Percentiles rank a stretch among this genome's conserved stretches.
Evolutionary conservation across 2,888 invertebrate species (phyloP).

Genomic region (Eilema caniola): DNA sequence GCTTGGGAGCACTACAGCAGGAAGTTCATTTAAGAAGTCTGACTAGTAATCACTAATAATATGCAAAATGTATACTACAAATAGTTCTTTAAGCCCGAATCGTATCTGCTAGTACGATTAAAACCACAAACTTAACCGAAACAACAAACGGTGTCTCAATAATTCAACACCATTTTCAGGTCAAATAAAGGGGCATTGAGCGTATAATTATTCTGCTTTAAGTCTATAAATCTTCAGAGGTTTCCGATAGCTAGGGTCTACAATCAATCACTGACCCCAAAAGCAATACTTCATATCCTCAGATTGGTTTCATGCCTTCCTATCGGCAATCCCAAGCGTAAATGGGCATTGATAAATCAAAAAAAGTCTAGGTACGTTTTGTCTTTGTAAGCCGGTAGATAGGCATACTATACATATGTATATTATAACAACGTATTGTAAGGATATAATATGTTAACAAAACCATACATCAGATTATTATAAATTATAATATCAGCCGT

Average conservation of each 20-base stretch:
- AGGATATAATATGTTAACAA: no score
- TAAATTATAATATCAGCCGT: no score
- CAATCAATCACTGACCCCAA: constrained; percentile 62
- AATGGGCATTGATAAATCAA: constrained; percentile 46
- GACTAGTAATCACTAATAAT: no score
- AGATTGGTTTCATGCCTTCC: constrained; percentile 50
- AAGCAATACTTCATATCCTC: constrained; percentile 50
- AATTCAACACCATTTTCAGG: constrained; percentile 41
- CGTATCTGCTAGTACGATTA: neutral
- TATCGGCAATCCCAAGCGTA: constrained; percentile 42
- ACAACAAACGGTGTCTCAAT: constrained; percentile 30
- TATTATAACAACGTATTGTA: no score
- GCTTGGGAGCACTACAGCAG: no score
- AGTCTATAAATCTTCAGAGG: constrained; percentile 58
- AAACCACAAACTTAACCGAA: constrained; percentile 15
- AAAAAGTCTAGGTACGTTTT: constrained; percentile 19
- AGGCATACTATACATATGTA: no score
- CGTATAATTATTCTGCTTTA: constrained; percentile 59
- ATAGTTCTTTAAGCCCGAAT: neutral
- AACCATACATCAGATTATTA: no score
- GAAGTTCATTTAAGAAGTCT: no score
- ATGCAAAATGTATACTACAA: no score
- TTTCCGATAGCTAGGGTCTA: constrained; percentile 52
- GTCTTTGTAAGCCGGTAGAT: neutral
- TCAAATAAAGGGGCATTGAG: constrained; percentile 52